Percentiles rank a stretch among this genome's conserved stretches.
Evolutionary conservation across 2,797 vertebrate genomes (phyloP).

Genomic region (Tadarida brasiliensis): DNA sequence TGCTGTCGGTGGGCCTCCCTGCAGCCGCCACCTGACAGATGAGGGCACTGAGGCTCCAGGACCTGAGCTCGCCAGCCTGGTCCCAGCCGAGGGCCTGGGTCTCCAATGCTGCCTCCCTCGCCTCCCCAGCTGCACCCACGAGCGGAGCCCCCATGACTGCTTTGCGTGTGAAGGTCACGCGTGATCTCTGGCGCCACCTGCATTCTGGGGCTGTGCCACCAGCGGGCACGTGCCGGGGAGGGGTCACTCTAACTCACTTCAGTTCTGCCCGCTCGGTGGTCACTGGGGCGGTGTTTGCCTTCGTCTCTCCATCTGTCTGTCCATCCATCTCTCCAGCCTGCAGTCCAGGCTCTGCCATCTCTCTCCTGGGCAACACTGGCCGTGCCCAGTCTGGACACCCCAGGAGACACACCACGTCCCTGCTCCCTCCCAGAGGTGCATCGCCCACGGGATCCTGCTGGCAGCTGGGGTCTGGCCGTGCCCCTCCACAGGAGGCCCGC

Average conservation of each 20-base stretch:
- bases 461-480: accelerated
- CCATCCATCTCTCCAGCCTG: not conserved
- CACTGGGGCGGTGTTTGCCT: not conserved
- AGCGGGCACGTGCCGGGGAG: too few species aligned
- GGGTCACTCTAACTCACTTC: not conserved
- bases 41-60: not conserved
- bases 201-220: accelerated
- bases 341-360: not conserved
- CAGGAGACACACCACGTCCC: accelerated
- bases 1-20: not conserved
- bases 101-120: not conserved
- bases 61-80: not conserved
- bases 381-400: too few species aligned
- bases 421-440: accelerated
- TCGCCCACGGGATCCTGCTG: accelerated
- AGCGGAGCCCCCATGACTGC: accelerated
- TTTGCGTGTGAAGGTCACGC: accelerated
- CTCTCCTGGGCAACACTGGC: accelerated
- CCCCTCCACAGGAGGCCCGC: not conserved
- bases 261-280: accelerated
- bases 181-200: accelerated
- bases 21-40: accelerated
- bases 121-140: accelerated
- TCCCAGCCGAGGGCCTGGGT: not conserved
- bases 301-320: accelerated